Evolutionary conservation across 2,888 invertebrate genomes (phyloP), one percentile per base, ranked within the genome.

Genomic region (Trissoscelio sp.): DNA sequence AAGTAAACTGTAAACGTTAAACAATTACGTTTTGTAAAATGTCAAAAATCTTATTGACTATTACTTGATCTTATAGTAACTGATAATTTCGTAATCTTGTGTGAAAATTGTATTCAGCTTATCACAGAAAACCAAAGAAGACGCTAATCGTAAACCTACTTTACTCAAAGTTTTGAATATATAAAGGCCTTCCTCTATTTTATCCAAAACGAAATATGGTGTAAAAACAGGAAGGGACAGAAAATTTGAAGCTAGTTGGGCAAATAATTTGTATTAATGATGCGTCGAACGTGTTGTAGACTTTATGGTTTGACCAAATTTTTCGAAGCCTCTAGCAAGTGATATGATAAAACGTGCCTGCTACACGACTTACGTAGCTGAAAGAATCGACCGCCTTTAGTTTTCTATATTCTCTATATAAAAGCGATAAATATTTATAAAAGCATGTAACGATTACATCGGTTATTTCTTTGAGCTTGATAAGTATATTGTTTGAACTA

Each of bases 301-400:
- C 51, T 66, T 83, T 85, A 86, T 86, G 86, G 85, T 88, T 88
- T 85, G 86, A 87, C 86, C 85, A 85, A 85, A 87, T 88, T 87
- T 86, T 83, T 85, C 85, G 80, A 86, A 87, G 87, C 88, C 88
- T 88, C 88, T 89, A 90, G 91, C 89, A 82, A 84, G 90, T 91
- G 89, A 91, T 90, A 91, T 88, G 86, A 89, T 88, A 90, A 91
- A 88, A 91, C 89, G 91, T 91, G 91, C 91, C 91, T 91, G 91
- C 90, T 91, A 89, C 87, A 88, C 84, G 84, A 90, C 86, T 88
- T 88, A 81, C 85, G 86, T 88, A 88, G 86, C 87, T 86, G 85
- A 85, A 84, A 84, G 81, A 85, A 79, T 83, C 83, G 83, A 87
- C 83, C 87, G 87, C 87, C 86, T 89, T 90, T 89, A 89, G 88